Evolutionary conservation across 2,113 vertebrate species (phyloP).

Genomic region (Panurus biarmicus): DNA sequence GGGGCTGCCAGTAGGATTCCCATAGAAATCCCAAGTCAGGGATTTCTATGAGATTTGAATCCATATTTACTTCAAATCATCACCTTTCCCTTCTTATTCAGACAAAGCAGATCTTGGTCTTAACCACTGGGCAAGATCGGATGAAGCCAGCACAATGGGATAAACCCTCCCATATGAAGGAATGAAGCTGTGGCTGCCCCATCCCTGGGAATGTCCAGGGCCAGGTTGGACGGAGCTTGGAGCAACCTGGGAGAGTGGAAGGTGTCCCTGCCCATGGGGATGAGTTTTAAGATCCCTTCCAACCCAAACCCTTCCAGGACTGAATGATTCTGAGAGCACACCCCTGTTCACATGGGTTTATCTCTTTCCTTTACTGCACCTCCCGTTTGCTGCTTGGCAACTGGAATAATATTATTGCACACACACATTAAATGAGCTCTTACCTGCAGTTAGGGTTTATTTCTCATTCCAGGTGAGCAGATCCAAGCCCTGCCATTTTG

Average conservation of each 20-base stretch:
- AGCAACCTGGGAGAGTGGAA: background rate
- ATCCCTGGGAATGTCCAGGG: background rate
- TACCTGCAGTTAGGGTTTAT: conserved; percentile 2
- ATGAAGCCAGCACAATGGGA: background rate
- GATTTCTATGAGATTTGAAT: background rate
- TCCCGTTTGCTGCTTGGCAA: conserved; percentile 19
- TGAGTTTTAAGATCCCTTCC: background rate
- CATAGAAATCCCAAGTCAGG: no score
- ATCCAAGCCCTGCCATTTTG: background rate
- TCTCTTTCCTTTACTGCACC: background rate
- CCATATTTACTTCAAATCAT: background rate
- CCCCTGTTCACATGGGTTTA: background rate
- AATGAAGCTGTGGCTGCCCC: background rate
- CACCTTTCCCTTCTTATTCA: background rate
- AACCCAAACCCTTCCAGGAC: background rate
- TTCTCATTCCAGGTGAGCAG: background rate
- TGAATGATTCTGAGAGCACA: background rate
- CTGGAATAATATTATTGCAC: background rate
- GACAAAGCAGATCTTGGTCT: background rate
- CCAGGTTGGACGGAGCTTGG: accelerated
- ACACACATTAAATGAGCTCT: background rate
- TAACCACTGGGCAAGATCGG: background rate
- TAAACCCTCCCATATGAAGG: background rate
- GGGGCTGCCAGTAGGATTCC: background rate
- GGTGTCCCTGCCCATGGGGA: background rate